Evolutionary conservation across 2,113 vertebrate genomes (phyloP).

Genomic region (Cyphomyrus plagiostoma): DNA sequence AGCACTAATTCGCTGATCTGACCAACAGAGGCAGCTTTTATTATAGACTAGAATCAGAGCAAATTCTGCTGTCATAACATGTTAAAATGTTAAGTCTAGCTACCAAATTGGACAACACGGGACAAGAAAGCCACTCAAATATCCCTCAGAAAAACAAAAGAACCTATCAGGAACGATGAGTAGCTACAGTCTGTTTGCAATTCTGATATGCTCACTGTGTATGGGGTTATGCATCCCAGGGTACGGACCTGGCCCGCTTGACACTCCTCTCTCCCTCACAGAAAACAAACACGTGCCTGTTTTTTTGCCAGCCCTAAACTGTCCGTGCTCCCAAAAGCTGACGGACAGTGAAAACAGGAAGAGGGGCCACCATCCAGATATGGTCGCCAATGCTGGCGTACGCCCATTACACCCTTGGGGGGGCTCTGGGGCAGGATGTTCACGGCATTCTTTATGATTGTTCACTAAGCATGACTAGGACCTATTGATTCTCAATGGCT

Average conservation of each 20-base stretch:
- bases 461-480: neutral
- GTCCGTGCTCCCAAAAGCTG: neutral
- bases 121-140: neutral
- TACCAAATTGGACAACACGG: neutral
- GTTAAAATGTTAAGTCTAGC: neutral
- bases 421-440: neutral
- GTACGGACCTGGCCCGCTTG: neutral
- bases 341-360: neutral
- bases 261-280: neutral
- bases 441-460: neutral
- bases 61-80: neutral
- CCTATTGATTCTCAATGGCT: conserved; percentile 14
- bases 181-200: neutral
- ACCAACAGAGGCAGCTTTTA: neutral
- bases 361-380: neutral
- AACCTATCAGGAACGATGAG: neutral
- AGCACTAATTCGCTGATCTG: neutral
- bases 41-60: neutral
- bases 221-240: neutral
- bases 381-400: neutral
- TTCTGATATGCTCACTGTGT: neutral
- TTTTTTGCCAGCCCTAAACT: neutral
- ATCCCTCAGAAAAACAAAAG: neutral
- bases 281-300: neutral
- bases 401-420: neutral